Conservation (phyloP, 2,113 vertebrate genomes). For the Spea bombifrons region DNA sequence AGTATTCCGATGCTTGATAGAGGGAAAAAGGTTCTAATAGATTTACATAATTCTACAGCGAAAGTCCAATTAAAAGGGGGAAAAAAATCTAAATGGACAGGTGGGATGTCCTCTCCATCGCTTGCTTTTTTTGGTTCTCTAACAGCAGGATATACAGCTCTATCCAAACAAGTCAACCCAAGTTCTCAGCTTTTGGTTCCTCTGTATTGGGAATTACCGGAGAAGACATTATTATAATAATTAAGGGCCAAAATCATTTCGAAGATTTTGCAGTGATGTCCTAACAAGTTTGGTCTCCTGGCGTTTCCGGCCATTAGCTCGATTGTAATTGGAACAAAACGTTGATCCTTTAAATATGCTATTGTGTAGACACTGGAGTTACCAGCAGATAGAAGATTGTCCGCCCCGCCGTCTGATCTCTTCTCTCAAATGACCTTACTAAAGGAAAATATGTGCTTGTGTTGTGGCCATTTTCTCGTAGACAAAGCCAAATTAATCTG, state of each 20-base stretch:
- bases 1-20: not conserved
- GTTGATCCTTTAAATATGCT: slow-evolving; percentile 37
- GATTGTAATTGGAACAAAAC: slow-evolving; percentile 32
- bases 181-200: not conserved
- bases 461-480: slow-evolving; percentile 35
- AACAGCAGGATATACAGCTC: not conserved
- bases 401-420: slow-evolving; percentile 32
- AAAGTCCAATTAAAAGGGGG: not conserved
- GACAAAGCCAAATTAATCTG: slow-evolving; percentile 21
- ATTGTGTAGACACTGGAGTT: slow-evolving; percentile 20
- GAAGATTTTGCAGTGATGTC: slow-evolving; percentile 2
- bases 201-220: not conserved
- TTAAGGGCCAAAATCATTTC: not conserved
- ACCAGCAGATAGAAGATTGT: slow-evolving; percentile 21
- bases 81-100: not conserved
- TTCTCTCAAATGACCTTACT: slow-evolving; percentile 42
- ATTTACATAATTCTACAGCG: no score
- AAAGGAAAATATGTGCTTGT: slow-evolving; percentile 23
- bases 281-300: slow-evolving; percentile 21
- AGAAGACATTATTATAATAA: slow-evolving; percentile 14
- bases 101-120: not conserved
- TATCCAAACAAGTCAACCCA: not conserved
- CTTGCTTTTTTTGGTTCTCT: not conserved
- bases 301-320: slow-evolving; percentile 24
- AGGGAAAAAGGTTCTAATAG: no score